Evolutionary conservation across 2,113 vertebrate species (phyloP).

Genomic region (Bagarius yarrelli): DNA sequence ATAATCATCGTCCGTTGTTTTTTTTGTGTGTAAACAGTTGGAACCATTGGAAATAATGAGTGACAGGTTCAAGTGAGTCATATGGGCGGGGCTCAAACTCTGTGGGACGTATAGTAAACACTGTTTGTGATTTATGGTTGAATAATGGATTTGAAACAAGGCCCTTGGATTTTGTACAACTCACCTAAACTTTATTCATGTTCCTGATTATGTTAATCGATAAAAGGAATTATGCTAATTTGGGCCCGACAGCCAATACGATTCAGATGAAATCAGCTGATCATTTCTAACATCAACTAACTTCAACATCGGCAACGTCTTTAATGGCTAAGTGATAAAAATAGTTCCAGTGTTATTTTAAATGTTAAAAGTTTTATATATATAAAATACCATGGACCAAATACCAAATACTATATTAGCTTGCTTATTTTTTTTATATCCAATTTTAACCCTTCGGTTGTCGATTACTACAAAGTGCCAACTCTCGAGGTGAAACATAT

Average conservation of each 20-base stretch:
- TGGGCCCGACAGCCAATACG: constrained; percentile 64
- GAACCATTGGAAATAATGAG: neutral
- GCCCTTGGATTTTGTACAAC: constrained; percentile 6
- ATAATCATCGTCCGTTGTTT: neutral
- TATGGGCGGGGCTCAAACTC: neutral
- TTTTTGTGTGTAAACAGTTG: neutral
- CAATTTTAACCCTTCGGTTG: neutral
- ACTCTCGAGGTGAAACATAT: neutral
- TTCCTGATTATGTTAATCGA: constrained; percentile 50
- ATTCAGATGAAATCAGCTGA: constrained; percentile 66
- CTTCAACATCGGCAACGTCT: no score
- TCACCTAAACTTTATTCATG: constrained; percentile 12
- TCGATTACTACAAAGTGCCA: neutral
- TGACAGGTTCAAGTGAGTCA: neutral
- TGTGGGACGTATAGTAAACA: neutral
- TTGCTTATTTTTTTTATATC: constrained; percentile 14
- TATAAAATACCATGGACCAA: no score
- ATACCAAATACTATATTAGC: no score
- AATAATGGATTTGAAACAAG: neutral
- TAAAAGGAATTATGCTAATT: constrained; percentile 55
- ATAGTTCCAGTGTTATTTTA: neutral
- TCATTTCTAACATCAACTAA: constrained; percentile 14
- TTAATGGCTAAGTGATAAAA: no score
- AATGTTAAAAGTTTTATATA: no score
- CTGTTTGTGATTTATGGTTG: neutral